A percentile compares a stretch with the other conserved stretches of the same genome.
These are phyloP conservation scores for Trichonephila clavipes DNA, from an alignment of 1,140 invertebrate genomes.

Conservation along the genomic window DNA sequence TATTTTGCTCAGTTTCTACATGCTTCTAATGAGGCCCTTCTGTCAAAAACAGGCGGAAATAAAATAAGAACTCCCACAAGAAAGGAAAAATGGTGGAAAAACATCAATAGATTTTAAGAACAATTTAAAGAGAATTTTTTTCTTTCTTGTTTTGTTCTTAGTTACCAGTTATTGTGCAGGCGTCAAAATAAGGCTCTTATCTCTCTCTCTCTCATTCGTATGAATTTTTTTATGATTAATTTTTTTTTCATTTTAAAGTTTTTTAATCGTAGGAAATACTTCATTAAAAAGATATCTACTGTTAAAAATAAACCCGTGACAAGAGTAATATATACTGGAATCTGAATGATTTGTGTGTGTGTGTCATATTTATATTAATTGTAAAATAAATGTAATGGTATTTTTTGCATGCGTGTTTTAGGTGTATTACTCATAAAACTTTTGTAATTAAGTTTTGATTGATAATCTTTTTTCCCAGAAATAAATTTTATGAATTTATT, in stretches of 20 bases:
- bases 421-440: no score
- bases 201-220: background rate
- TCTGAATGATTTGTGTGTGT: no score
- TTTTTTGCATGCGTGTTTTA: no score
- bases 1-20: background rate
- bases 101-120: background rate
- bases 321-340: background rate
- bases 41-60: slow-evolving; percentile 56
- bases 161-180: background rate
- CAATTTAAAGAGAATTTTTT: background rate
- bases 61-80: background rate
- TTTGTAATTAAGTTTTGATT: no score
- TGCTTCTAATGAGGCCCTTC: slow-evolving; percentile 38
- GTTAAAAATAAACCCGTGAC: background rate
- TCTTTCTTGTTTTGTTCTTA: background rate
- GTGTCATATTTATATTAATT: no score
- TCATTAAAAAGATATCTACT: background rate
- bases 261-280: background rate
- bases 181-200: background rate
- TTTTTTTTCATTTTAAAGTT: background rate
- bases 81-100: background rate
- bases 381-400: no score
- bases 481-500: no score
- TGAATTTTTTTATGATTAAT: background rate
- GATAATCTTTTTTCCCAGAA: no score